phyloP scores from a whole-genome alignment of 30 jellyfish, hydroid and myxozoan genomes.

The Catostylus mosaicus region DNA sequence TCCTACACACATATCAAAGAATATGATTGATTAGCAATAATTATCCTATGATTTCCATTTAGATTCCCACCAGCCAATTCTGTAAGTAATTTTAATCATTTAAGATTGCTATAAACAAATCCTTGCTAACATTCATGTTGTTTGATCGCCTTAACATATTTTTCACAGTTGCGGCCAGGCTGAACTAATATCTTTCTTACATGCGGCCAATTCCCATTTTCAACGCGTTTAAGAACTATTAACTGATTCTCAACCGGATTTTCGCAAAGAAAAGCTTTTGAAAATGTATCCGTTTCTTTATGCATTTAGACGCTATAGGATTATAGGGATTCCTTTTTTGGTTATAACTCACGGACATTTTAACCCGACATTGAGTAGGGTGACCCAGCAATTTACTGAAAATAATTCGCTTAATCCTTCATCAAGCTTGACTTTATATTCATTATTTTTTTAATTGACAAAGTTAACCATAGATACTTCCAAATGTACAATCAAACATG shows the following conservation, averaged over 20 bases:
- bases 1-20: not conserved
- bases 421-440: conserved; percentile 1
- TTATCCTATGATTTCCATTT: conserved; percentile 51
- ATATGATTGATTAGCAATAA: conserved; percentile 35
- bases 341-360: conserved; percentile 25
- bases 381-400: conserved; percentile 65
- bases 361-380: conserved; percentile 19
- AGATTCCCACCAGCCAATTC: conserved; percentile 55
- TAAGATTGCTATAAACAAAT: conserved; percentile 56
- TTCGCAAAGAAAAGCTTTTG: conserved; percentile 54
- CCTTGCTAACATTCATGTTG: conserved; percentile 52
- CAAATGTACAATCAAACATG: no score
- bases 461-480: not conserved
- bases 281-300: conserved; percentile 75
- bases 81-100: conserved; percentile 47
- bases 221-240: conserved; percentile 46
- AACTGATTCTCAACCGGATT: conserved; percentile 64
- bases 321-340: conserved; percentile 51
- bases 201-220: conserved; percentile 61
- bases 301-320: conserved; percentile 57
- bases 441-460: conserved; percentile 10
- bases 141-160: conserved; percentile 66
- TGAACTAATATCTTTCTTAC: conserved; percentile 55
- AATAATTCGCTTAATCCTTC: conserved; percentile 8
- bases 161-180: conserved; percentile 74